These are phyloP conservation scores for Drosophila demipolita DNA, from an alignment of 2,888 invertebrate species.

Conservation along the genomic window DNA sequence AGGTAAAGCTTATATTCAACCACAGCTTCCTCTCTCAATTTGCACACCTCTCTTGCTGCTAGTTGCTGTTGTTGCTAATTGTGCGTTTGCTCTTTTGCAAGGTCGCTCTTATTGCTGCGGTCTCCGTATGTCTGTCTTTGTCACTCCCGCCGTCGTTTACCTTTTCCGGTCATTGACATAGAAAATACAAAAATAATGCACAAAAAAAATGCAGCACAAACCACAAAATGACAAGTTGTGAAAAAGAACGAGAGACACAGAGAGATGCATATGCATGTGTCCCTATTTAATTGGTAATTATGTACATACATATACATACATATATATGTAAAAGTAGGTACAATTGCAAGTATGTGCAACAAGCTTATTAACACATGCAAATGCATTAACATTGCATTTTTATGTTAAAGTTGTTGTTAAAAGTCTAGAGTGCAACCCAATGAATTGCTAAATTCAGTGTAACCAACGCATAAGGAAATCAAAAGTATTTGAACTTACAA, in stretches of 20 bases:
- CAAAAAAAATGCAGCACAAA: slow-evolving; percentile 29
- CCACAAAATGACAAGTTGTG: slow-evolving; percentile 26
- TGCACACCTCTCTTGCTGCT: slow-evolving; percentile 10
- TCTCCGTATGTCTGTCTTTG: slow-evolving; percentile 16
- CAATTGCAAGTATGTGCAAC: neutral
- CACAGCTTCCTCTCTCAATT: slow-evolving; percentile 20
- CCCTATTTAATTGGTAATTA: neutral
- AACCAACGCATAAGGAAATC: neutral
- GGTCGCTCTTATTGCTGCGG: slow-evolving; percentile 20
- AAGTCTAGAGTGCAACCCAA: neutral
- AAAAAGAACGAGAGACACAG: slow-evolving; percentile 15
- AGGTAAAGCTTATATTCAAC: slow-evolving; percentile 1
- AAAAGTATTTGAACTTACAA: neutral
- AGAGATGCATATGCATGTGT: neutral
- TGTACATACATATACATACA: neutral
- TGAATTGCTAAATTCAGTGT: neutral
- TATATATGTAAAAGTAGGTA: neutral
- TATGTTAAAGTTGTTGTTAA: neutral
- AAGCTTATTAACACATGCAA: neutral
- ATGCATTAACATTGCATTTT: neutral
- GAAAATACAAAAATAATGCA: slow-evolving; percentile 36
- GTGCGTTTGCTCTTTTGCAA: slow-evolving; percentile 31
- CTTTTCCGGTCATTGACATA: slow-evolving; percentile 61
- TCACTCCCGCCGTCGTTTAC: slow-evolving; percentile 10
- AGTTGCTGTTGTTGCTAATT: slow-evolving; percentile 22